These are phyloP conservation scores for Noctua janthe DNA, from an alignment of 2,888 invertebrate genomes.

Conservation along the genomic window DNA sequence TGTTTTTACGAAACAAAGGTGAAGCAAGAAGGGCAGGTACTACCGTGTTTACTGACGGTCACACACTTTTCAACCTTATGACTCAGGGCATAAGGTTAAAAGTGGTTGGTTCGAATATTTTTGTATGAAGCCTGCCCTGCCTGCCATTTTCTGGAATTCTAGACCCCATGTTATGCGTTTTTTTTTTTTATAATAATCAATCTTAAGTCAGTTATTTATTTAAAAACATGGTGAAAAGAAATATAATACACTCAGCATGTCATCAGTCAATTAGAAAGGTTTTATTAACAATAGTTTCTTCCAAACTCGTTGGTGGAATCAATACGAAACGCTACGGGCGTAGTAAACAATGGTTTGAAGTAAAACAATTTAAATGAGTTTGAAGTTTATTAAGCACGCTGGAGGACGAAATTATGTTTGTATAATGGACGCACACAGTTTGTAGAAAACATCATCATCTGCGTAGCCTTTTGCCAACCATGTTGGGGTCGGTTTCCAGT, in stretches of 20 bases:
- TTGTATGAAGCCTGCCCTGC: neutral
- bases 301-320: constrained; percentile 9
- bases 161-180: neutral
- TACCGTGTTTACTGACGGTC: too few species aligned
- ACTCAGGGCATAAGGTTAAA: too few species aligned
- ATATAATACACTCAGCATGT: neutral
- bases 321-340: constrained; percentile 21
- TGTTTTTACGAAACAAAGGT: neutral
- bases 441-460: neutral
- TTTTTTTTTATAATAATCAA: too few species aligned
- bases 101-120: neutral
- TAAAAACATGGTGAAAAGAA: neutral
- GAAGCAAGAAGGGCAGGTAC: neutral
- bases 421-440: neutral
- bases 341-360: constrained; percentile 19
- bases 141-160: neutral
- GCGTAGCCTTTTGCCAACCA: too few species aligned
- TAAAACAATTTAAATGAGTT: constrained; percentile 19
- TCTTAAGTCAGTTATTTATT: neutral
- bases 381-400: constrained; percentile 2
- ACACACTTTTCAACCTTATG: too few species aligned
- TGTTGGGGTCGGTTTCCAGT: too few species aligned
- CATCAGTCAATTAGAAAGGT: neutral
- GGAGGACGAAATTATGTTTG: constrained; percentile 14
- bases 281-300: neutral